Base-by-base conservation (phyloP, 2,888 invertebrate species). In the Dorcus hopei region DNA sequence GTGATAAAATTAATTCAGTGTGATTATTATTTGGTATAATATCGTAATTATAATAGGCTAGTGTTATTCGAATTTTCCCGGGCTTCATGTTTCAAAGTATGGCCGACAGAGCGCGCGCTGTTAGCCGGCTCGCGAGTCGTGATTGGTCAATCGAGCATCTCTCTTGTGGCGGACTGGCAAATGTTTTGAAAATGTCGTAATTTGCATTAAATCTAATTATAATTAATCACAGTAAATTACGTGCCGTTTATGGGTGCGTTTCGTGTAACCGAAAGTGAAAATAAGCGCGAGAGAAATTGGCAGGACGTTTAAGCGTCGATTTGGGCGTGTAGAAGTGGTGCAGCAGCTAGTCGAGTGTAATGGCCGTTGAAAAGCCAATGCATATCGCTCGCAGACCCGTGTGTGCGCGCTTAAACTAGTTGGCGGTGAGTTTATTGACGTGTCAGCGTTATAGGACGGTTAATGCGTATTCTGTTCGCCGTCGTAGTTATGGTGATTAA, bases 121-220 rank as follows among this genome's bases (percentile, higher is more conserved):
- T 52, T 38, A 39, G 16, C 38, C 38, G 38, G 38, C 45, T 57
- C 19, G 19, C 19, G 19, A 19, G 2, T 19, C 3, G 38, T 54
- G 68, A 75, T 76, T 76, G 75, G 75, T 71, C 69, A 69, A 71
- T 69, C 68, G 70, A 59, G 59, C 67, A 67, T 67, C 63, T 67
- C 67, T 62, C 68, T 72, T 70, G 73, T 74, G 73, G 74, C 75
- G 74, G 73, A 75, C 65, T 72, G 57, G 62, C 65, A 65, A 68
- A 62, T 73, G 72, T 74, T 75, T 76, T 76, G 74, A 74, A 75
- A 71, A 68, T 70, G 72, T 66, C 62, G 61, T 71, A 70, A 73
- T 72, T 70, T 68, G 62, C 63, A 67, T 63, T 59, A 47, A 47
- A 45, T 40, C 49, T 59, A 45, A 45, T 45, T 45, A 45, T 11